phyloP scores from a whole-genome alignment of 30 jellyfish, hydroid and myxozoan species.

The Turritopsis dohrnii region DNA sequence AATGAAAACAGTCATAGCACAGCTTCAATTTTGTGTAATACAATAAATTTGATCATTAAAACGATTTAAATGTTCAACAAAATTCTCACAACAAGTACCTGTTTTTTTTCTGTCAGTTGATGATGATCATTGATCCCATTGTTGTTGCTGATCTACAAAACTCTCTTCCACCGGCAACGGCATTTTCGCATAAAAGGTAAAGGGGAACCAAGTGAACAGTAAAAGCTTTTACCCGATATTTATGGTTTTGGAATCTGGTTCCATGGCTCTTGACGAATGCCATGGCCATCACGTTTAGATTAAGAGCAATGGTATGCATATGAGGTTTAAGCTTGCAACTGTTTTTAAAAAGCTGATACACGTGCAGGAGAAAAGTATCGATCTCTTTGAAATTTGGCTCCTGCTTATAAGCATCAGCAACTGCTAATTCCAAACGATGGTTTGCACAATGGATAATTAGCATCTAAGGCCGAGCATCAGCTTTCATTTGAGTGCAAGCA shows the following conservation, averaged over 20 bases:
- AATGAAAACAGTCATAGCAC: no score
- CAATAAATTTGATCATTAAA: no score
- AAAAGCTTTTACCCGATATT: constrained; percentile 27
- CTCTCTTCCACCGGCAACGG: constrained; percentile 49
- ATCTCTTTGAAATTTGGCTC: constrained; percentile 30
- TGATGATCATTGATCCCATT: constrained; percentile 43
- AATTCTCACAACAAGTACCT: no score
- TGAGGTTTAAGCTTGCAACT: constrained; percentile 17
- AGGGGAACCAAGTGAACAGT: constrained; percentile 26
- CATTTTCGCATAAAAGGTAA: constrained; percentile 37
- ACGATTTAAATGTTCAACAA: no score
- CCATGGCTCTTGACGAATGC: constrained; percentile 43
- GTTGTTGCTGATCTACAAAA: constrained; percentile 36
- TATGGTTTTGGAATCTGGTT: constrained; percentile 35
- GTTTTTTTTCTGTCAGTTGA: no score
- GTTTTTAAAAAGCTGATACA: constrained; percentile 18
- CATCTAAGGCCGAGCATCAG: constrained; percentile 47
- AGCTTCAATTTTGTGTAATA: no score
- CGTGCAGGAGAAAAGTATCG: constrained; percentile 4
- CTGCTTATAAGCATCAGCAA: constrained; percentile 28
- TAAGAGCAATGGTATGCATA: background rate
- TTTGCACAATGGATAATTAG: constrained; percentile 48
- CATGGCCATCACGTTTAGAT: constrained; percentile 19
- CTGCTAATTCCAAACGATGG: constrained; percentile 48
- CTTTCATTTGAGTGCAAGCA: background rate